These are phyloP conservation scores for Xenotilapia flavipinnis DNA, from an alignment of 2,113 vertebrate genomes.

Conservation along the genomic window DNA sequence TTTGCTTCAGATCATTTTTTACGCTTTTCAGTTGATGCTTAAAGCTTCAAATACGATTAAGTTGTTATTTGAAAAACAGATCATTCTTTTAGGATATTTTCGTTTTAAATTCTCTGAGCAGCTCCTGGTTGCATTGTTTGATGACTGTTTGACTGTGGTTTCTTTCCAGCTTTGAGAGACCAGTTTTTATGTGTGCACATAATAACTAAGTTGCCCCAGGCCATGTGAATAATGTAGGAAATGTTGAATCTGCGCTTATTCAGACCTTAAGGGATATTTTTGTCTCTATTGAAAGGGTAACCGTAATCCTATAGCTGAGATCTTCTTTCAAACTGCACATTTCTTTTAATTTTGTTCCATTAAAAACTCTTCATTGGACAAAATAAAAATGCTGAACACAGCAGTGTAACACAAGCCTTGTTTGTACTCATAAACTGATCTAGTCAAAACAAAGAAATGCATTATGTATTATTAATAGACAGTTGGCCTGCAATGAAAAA, in stretches of 20 bases:
- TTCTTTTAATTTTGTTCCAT: background rate
- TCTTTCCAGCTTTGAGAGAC: background rate
- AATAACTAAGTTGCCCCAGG: background rate
- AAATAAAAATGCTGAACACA: conserved; percentile 10
- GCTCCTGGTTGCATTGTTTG: background rate
- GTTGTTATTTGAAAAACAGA: background rate
- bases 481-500: background rate
- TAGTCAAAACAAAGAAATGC: background rate
- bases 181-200: background rate
- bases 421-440: background rate
- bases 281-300: background rate
- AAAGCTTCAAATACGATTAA: background rate
- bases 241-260: background rate
- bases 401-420: background rate
- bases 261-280: background rate
- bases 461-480: background rate
- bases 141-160: background rate
- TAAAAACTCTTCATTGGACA: background rate
- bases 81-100: background rate
- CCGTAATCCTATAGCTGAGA: background rate
- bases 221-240: background rate
- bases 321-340: background rate
- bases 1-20: background rate
- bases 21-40: background rate
- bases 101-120: fast-evolving